Percentiles rank a stretch among this genome's conserved stretches.
phyloP scores from a whole-genome alignment of 2,113 vertebrate genomes.

The Lepisosteus oculatus region DNA sequence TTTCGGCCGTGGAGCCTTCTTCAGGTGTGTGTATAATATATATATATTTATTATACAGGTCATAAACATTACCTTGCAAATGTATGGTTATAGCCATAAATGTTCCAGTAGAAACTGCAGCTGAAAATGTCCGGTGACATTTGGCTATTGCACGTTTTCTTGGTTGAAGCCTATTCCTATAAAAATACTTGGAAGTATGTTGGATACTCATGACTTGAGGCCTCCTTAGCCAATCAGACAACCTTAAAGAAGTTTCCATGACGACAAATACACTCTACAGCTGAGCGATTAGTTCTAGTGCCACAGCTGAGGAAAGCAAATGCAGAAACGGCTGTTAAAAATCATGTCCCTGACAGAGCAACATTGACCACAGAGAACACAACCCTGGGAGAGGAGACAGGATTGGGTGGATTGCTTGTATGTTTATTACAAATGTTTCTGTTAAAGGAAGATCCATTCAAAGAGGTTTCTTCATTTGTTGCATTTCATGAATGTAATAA shows the following conservation, averaged over 20 bases:
- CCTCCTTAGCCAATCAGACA: slow-evolving; percentile 40
- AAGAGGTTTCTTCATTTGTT: no score
- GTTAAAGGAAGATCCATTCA: no score
- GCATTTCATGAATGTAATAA: no score
- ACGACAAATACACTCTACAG: slow-evolving; percentile 43
- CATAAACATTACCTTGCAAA: no score
- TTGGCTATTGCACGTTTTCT: no score
- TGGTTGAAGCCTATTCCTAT: no score
- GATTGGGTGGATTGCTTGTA: background rate
- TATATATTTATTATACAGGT: no score
- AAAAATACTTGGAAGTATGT: slow-evolving; percentile 6
- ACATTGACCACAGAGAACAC: background rate
- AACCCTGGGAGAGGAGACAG: background rate
- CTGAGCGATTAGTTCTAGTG: slow-evolving; percentile 43
- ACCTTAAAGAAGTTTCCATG: slow-evolving; percentile 55
- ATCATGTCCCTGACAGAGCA: background rate
- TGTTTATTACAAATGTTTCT: no score
- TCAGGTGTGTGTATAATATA: no score
- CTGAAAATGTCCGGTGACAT: background rate
- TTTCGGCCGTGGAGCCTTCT: no score
- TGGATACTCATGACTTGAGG: slow-evolving; percentile 38
- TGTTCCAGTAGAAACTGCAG: background rate
- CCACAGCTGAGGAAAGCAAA: slow-evolving; percentile 20
- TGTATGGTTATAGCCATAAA: no score
- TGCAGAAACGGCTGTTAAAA: background rate